Percentiles rank a stretch among this genome's conserved stretches.
Evolutionary conservation across 2,797 vertebrate species (phyloP).

Genomic region (Enteromius thamalakanensis): DNA sequence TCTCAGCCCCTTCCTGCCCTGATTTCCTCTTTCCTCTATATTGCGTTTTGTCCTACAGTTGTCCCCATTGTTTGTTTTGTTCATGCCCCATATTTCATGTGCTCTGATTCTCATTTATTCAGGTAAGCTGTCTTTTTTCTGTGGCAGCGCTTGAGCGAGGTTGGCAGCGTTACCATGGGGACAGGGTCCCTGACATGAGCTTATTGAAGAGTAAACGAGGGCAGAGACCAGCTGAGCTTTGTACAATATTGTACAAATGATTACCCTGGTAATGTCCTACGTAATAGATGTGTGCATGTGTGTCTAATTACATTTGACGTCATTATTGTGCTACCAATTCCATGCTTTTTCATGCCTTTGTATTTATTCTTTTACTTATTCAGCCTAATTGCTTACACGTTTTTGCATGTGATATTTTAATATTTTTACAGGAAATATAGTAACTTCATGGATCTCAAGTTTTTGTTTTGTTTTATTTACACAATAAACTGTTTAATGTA

Average conservation of each 20-base stretch:
- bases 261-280: background rate
- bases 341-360: background rate
- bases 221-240: constrained; percentile 11
- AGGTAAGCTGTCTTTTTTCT: constrained; percentile 3
- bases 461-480: no score
- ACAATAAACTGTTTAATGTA: background rate
- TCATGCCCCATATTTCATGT: constrained; percentile 5
- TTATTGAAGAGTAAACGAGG: background rate
- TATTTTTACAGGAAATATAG: background rate
- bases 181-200: background rate
- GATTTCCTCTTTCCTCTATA: background rate
- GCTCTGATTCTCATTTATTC: background rate
- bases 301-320: background rate
- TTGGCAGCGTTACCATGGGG: background rate
- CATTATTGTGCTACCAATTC: background rate
- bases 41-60: background rate
- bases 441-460: background rate
- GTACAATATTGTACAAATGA: background rate
- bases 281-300: background rate
- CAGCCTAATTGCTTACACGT: background rate
- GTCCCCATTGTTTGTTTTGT: background rate
- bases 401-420: background rate
- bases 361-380: background rate
- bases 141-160: background rate
- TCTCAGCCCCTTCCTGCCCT: background rate